These are phyloP conservation scores for Drosophila watanabei DNA, from an alignment of 1,140 invertebrate species.

Conservation along the genomic window DNA sequence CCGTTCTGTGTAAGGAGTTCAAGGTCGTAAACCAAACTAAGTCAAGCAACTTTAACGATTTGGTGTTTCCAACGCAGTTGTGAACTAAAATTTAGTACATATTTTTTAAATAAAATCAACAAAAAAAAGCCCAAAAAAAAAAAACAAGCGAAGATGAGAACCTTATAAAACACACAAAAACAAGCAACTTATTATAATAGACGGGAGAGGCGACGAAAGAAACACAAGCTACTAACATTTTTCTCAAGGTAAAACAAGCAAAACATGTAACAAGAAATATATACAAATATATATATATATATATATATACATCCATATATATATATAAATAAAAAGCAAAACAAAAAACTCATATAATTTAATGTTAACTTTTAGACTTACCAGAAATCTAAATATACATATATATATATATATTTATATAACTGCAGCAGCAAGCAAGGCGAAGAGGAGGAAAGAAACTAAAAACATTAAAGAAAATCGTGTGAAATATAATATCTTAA, in stretches of 20 bases:
- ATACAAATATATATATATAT: constrained; percentile 55
- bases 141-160: constrained; percentile 12
- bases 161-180: constrained; percentile 19
- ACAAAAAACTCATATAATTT: constrained; percentile 66
- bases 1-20: constrained; percentile 48
- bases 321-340: constrained; percentile 41
- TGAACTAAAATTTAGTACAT: constrained; percentile 82
- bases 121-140: constrained; percentile 50
- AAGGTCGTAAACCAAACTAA: constrained; percentile 77
- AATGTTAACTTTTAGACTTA: constrained; percentile 76
- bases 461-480: constrained; percentile 12
- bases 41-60: constrained; percentile 76
- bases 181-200: constrained; percentile 40
- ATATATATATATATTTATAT: constrained; percentile 48
- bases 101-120: constrained; percentile 75
- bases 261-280: constrained; percentile 71
- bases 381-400: constrained; percentile 56
- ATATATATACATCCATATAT: constrained; percentile 11
- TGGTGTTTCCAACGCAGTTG: constrained; percentile 83
- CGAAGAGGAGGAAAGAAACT: constrained; percentile 12
- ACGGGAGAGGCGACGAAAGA: constrained; percentile 32
- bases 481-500: constrained; percentile 17
- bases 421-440: constrained; percentile 46
- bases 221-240: constrained; percentile 71
- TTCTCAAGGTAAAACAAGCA: constrained; percentile 72